Evolutionary conservation across 2,888 invertebrate genomes (phyloP).

Genomic region (Epistrophe eligans): DNA sequence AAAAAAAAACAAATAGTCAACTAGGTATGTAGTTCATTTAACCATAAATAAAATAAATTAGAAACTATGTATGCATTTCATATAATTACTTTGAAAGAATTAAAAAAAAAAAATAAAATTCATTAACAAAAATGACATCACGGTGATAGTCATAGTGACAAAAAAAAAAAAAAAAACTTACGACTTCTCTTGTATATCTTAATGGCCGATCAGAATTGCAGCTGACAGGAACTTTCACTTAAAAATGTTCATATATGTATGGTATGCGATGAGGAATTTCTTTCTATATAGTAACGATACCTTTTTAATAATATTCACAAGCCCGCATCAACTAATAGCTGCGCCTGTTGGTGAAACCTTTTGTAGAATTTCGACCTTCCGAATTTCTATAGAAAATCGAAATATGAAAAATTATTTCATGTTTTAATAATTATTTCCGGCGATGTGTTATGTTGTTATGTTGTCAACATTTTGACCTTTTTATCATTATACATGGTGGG

Average conservation of each 20-base stretch:
- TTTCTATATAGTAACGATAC: constrained; percentile 28
- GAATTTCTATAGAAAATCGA: no score
- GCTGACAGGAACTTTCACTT: constrained; percentile 70
- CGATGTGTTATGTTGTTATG: no score
- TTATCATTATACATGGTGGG: no score
- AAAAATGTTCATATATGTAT: constrained; percentile 61
- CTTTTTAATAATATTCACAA: constrained; percentile 14
- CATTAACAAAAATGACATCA: constrained; percentile 57
- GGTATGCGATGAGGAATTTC: constrained; percentile 64
- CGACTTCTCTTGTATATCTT: constrained; percentile 47
- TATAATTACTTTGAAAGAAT: constrained; percentile 7
- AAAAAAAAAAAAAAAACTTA: constrained; percentile 23
- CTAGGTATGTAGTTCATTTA: constrained; percentile 52
- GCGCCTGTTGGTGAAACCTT: neutral
- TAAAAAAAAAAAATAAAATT: constrained; percentile 17
- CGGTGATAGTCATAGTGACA: constrained; percentile 53
- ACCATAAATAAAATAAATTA: constrained; percentile 59
- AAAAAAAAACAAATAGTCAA: constrained; percentile 5
- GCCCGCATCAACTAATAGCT: neutral
- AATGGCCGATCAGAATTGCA: constrained; percentile 71
- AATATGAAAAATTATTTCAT: no score
- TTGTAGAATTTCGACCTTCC: no score
- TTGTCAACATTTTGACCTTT: no score
- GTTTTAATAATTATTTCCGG: no score
- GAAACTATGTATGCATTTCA: constrained; percentile 47